phyloP scores from a whole-genome alignment of 92 coral and sea anemone species.

The Porites rus region DNA sequence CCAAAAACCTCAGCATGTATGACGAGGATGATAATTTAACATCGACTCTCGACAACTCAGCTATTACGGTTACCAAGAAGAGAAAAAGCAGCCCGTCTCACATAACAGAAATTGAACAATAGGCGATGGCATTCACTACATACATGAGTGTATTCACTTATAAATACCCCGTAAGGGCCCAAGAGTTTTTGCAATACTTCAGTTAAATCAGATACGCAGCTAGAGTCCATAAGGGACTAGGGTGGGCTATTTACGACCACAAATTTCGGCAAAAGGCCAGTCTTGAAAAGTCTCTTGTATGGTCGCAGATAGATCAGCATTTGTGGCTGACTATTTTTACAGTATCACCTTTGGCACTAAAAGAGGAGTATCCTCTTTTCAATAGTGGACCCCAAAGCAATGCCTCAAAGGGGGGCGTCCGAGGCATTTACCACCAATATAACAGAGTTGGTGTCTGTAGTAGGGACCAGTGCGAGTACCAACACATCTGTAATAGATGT shows the following conservation, averaged over 20 bases:
- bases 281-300: no score
- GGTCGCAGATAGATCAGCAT: no score
- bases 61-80: no score
- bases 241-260: not conserved
- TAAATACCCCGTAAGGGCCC: not conserved
- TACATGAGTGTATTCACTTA: not conserved
- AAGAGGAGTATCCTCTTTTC: not conserved
- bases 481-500: conserved; percentile 12
- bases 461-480: conserved; percentile 7
- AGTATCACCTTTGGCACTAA: no score
- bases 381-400: not conserved
- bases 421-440: conserved; percentile 6
- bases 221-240: not conserved
- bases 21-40: no score
- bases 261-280: not conserved
- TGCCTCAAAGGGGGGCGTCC: not conserved
- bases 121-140: not conserved
- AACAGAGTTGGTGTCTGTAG: conserved; percentile 5
- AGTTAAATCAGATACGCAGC: not conserved
- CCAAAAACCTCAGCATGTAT: not conserved
- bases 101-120: no score
- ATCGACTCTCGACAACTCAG: not conserved
- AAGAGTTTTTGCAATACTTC: not conserved
- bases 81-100: no score
- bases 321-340: no score